Evolutionary conservation across 2,888 invertebrate genomes (phyloP), one percentile per base, ranked within the genome.

Genomic region (Drosophila subquinaria): DNA sequence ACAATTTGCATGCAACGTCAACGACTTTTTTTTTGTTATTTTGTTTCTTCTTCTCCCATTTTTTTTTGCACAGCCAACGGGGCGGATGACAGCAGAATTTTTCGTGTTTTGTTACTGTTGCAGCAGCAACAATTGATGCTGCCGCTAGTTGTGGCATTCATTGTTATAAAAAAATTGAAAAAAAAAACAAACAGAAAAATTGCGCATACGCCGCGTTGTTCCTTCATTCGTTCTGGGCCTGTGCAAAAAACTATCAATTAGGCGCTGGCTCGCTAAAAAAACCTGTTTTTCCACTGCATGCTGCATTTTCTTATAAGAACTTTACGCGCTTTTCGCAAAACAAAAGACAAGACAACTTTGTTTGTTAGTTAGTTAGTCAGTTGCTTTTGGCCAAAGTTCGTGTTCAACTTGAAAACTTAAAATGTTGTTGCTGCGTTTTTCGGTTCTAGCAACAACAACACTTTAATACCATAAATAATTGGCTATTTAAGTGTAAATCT

Each of bases 391-490:
- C 50, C 17, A 52, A 56, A 60, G 42, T 66, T 65, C 65, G 69
- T 51, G 64, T 62, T 77, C 76, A 81, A 83, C 82, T 81, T 81
- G 82, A 81, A 77, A 62, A 36, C 11, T 2, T 1, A 57, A 77
- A 72, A 77, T 87, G 75, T 79, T 48, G 81, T 78, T 63, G 67
- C 15, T 68, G 56, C 38, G 40, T 66, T 67, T 69, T 51, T 30
- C 48, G 60, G 56, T 72, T 69, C 69, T 69, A 63, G 15, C 23
- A 23, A 47, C 36, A 45, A 69, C 73, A 74, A 56, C 78, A 71
- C 79, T 70, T 71, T 69, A 86, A 88, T 81, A 82, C 81, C 85
- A 86, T 78, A 88, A 88, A 87, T 89, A 88, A 84, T 83, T 86
- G 86, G 76, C 82, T 77, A 72, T 79, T 84, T 85, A 79, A 76